phyloP scores from a whole-genome alignment of 2,113 vertebrate genomes.

The Hippocampus comes region DNA sequence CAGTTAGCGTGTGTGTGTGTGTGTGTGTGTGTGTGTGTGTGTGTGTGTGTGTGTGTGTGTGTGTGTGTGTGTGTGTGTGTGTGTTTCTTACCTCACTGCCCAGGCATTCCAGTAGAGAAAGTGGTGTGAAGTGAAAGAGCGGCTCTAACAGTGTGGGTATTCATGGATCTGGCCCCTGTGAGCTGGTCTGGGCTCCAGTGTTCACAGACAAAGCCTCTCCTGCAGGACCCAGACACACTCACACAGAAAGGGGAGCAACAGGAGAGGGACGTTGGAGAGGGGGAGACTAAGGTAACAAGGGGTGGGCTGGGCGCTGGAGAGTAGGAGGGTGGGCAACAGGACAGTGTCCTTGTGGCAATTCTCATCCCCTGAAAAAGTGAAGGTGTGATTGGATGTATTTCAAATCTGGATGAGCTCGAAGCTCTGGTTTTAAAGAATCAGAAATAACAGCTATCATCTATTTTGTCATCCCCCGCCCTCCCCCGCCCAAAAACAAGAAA shows the following conservation, averaged over 20 bases:
- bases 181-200: slow-evolving; percentile 65
- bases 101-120: slow-evolving; percentile 76
- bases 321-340: slow-evolving; percentile 26
- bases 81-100: slow-evolving; percentile 74
- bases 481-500: not conserved
- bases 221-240: slow-evolving; percentile 66
- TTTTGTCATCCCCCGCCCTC: not conserved
- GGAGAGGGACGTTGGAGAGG: slow-evolving; percentile 46
- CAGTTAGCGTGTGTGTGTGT: slow-evolving; percentile 43
- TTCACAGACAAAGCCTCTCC: slow-evolving; percentile 73
- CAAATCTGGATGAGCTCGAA: slow-evolving; percentile 15
- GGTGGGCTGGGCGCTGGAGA: slow-evolving; percentile 49
- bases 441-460: not conserved
- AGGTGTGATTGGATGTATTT: slow-evolving; percentile 46
- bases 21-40: slow-evolving; percentile 20
- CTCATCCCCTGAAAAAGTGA: slow-evolving; percentile 31
- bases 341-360: slow-evolving; percentile 46
- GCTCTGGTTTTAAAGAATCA: not conserved
- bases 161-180: slow-evolving; percentile 71
- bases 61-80: slow-evolving; percentile 18
- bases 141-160: slow-evolving; percentile 77
- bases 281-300: slow-evolving; percentile 52
- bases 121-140: slow-evolving; percentile 73
- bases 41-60: slow-evolving; percentile 5
- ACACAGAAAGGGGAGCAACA: slow-evolving; percentile 61